Conservation (phyloP, 2,113 vertebrate genomes). For the Neofelis nebulosa region DNA sequence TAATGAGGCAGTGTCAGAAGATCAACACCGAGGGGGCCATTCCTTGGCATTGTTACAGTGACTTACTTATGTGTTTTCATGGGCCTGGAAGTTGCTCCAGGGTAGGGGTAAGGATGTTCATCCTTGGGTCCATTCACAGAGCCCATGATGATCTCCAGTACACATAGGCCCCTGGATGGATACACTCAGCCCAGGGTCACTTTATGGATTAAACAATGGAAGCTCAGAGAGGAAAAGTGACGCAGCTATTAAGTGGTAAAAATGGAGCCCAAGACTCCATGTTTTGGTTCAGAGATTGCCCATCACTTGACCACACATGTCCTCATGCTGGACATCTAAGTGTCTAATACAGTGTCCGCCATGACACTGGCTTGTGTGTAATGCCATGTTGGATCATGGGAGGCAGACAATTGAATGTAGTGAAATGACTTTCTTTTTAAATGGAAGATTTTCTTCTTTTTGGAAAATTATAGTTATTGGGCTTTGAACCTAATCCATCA, state of each 20-base stretch:
- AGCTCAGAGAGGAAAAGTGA: not conserved
- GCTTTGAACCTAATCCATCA: conserved; percentile 46
- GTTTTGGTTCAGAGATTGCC: not conserved
- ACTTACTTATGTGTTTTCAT: accelerated
- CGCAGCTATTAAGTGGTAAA: not conserved
- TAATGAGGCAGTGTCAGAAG: not conserved
- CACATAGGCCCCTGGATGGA: not conserved
- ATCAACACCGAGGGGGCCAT: accelerated
- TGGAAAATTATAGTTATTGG: conserved; percentile 1
- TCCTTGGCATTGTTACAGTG: accelerated
- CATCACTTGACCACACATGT: accelerated
- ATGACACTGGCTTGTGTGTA: not conserved
- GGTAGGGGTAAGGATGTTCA: accelerated
- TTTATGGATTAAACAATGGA: not conserved
- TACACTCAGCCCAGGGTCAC: not conserved
- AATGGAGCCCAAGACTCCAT: not conserved
- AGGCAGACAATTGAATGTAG: not conserved
- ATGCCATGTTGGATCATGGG: not conserved
- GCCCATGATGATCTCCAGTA: not conserved
- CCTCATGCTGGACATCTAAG: not conserved
- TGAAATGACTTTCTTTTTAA: not conserved
- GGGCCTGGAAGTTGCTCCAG: not conserved
- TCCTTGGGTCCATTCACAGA: too few species aligned
- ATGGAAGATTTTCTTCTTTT: not conserved
- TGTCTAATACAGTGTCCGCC: accelerated